phyloP scores from a whole-genome alignment of 2,113 vertebrate genomes.

The Pedionomus torquatus region DNA sequence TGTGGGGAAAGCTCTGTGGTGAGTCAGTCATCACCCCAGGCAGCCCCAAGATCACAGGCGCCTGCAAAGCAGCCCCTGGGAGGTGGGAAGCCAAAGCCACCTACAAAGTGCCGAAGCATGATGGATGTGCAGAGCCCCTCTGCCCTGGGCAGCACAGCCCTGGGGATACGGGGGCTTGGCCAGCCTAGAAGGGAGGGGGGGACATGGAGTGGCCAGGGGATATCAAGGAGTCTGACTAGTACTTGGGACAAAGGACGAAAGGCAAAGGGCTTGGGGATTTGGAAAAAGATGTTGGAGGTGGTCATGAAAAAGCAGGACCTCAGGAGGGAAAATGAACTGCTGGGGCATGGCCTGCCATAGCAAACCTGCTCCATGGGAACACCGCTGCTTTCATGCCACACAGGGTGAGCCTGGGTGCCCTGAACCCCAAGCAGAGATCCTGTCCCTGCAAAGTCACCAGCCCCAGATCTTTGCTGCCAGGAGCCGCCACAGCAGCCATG shows the following conservation, averaged over 20 bases:
- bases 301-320: not conserved
- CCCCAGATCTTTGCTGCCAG: not conserved
- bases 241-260: not conserved
- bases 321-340: not conserved
- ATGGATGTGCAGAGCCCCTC: not conserved
- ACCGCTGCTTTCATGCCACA: not conserved
- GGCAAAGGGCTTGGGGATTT: not conserved
- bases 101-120: not conserved
- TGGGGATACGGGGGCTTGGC: not conserved
- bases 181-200: not conserved
- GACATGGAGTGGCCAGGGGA: not conserved
- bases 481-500: accelerated
- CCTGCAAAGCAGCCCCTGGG: not conserved
- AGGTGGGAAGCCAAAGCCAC: not conserved
- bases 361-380: accelerated
- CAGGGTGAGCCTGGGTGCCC: not conserved
- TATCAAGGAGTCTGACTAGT: not conserved
- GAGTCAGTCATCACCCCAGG: not conserved
- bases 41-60: not conserved
- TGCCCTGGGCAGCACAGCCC: not conserved
- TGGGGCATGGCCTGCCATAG: not conserved
- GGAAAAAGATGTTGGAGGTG: not conserved
- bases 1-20: accelerated
- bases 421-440: not conserved
- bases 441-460: not conserved